Base-by-base conservation (phyloP, 2,797 vertebrate species). In the Schizopygopsis pylzovi region DNA sequence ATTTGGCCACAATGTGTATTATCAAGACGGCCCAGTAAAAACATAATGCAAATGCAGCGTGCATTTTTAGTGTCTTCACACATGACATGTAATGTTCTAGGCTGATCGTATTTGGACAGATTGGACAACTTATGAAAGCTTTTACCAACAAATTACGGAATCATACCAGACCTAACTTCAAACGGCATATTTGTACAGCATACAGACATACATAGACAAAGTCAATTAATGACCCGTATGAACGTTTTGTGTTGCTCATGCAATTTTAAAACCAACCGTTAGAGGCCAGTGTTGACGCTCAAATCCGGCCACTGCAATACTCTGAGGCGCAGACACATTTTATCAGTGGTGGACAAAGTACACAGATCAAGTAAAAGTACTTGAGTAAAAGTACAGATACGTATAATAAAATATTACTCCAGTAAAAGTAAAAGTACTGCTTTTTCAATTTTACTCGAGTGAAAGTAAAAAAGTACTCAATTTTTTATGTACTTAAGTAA, bases 221-320 rank as follows among this genome's bases (percentile, higher is more conserved):
- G 20, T 41, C 1, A 12, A 13, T 61, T 25, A 33, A 28, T 1
- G n/a, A 28, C 13, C 13, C n/a, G 59, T 61, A 4, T 61, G 59
- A n/a, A 59, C 3, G 8, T 10, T 59, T 59, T 59, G 56, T 28
- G 6, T 15, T 33, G 70, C 2, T 54, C 6, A 1, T 72, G 54
- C 25, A 84, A 8, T 33, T 77, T 61, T 43, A 5, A 84, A 4
- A 70, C 1, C 5, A 79, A 61, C 83, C 76, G 45, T 8, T 61
- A 85, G 76, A 85, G 71, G 52, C 59, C 76, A 72, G 37, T 61
- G 67, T 71, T 85, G 39, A 1, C 9, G 1, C 6, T 54, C 15
- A 68, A 68, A 28, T 67, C 1, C 22, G 4, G 61, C 7, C 33
- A 52, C 10, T 33, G 28, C 2, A 4, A n/a, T 25, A 63, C 22